Conservation (phyloP, 2,888 invertebrate genomes). For the Barypeithes pellucidus region DNA sequence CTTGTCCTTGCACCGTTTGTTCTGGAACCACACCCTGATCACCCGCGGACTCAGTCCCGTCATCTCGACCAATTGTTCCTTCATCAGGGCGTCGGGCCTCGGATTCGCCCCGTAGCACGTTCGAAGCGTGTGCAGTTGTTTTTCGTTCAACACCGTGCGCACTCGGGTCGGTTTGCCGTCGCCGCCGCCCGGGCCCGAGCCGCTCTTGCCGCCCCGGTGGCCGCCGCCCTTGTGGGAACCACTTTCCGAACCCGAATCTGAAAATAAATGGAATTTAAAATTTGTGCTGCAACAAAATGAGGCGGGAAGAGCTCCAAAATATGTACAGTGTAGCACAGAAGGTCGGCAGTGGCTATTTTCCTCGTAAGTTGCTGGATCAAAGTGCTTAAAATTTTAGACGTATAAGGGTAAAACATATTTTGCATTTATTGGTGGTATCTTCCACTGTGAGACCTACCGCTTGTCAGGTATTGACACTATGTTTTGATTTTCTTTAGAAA, state of each 20-base stretch:
- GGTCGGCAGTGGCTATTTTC: too few relatives aligned
- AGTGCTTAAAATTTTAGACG: too few relatives aligned
- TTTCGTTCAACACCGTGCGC: constrained; percentile 98
- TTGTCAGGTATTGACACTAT: too few relatives aligned
- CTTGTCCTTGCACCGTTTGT: constrained; percentile 98
- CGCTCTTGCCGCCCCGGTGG: constrained; percentile 67
- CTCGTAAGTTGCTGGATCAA: too few relatives aligned
- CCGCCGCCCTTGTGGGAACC: constrained; percentile 89
- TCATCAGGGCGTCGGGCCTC: constrained; percentile 98
- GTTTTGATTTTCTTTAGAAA: too few relatives aligned
- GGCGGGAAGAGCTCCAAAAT: too few relatives aligned
- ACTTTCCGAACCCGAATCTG: constrained; percentile 94
- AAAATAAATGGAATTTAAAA: constrained; percentile 57
- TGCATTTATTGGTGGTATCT: too few relatives aligned
- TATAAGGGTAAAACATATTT: too few relatives aligned
- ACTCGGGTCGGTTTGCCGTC: constrained; percentile 99
- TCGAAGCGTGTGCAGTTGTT: constrained; percentile 96
- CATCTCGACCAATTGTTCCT: constrained; percentile 99
- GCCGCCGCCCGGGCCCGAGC: constrained; percentile 72
- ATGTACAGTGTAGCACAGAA: too few relatives aligned
- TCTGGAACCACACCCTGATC: constrained; percentile 99
- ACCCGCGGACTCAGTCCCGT: constrained; percentile 97
- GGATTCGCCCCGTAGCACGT: constrained; percentile 99
- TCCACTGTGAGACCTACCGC: too few relatives aligned
- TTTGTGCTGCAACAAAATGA: neutral